Evolutionary conservation across 2,797 vertebrate species (phyloP).

Genomic region (Coregonus suidteri): DNA sequence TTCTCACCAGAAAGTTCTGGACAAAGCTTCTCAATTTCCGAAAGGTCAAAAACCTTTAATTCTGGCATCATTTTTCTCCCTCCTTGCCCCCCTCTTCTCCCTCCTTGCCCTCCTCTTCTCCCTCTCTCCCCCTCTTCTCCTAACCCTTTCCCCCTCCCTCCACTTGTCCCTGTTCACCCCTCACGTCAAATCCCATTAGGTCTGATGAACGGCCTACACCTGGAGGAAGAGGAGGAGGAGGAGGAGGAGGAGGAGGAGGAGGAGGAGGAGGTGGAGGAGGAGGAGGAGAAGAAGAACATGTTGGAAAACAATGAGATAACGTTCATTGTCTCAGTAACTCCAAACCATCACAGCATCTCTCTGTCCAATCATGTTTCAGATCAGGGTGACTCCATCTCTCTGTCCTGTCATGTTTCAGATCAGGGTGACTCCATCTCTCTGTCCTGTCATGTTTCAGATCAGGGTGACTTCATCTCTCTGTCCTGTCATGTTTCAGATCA

Average conservation of each 20-base stretch:
- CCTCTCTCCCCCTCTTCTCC: background rate
- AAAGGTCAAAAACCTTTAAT: background rate
- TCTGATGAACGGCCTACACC: too few species aligned
- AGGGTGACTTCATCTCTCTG: constrained; percentile 39
- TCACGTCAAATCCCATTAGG: too few species aligned
- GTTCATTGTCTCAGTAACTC: too few species aligned
- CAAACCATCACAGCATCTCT: too few species aligned
- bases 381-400: constrained; percentile 38
- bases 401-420: constrained; percentile 40
- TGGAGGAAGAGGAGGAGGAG: too few species aligned
- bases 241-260: background rate
- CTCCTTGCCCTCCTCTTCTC: background rate
- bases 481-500: constrained; percentile 40
- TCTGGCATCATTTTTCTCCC: background rate
- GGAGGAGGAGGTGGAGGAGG: too few species aligned
- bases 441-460: constrained; percentile 35
- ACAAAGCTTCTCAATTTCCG: background rate
- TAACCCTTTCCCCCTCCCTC: too few species aligned
- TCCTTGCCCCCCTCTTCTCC: background rate
- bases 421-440: constrained; percentile 36
- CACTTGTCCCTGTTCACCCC: background rate
- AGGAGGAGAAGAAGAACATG: too few species aligned
- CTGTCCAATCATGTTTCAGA: constrained; percentile 40
- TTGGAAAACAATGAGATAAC: too few species aligned
- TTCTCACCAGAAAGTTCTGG: background rate